Conservation (phyloP, 1,140 invertebrate genomes). For the Ceratina australensis region DNA sequence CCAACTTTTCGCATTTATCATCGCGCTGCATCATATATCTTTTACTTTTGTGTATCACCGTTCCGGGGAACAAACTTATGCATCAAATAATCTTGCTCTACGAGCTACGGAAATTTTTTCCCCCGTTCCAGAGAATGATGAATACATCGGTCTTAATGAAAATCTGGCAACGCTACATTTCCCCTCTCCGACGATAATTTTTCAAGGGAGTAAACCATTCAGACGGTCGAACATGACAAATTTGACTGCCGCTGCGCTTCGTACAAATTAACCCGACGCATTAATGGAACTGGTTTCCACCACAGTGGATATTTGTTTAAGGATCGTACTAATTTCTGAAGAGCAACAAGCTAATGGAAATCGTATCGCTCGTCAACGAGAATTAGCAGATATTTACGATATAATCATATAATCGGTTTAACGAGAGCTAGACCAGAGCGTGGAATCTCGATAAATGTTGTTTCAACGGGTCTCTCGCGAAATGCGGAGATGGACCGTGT, state of each 20-base stretch:
- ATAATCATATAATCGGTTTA: background rate
- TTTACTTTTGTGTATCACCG: constrained; percentile 32
- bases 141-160: constrained; percentile 46
- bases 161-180: background rate
- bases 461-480: background rate
- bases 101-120: constrained; percentile 33
- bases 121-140: constrained; percentile 34
- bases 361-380: background rate
- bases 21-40: constrained; percentile 42
- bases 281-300: no score
- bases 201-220: no score
- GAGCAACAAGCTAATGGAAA: background rate
- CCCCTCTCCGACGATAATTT: no score
- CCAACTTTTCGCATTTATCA: constrained; percentile 62
- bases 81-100: constrained; percentile 56
- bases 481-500: background rate
- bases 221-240: no score
- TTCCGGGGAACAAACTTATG: constrained; percentile 47
- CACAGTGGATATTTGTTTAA: background rate
- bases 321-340: background rate
- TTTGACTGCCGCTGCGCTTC: no score
- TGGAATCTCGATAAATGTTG: constrained; percentile 14
- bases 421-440: background rate
- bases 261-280: no score
- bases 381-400: background rate